Conservation (phyloP, 2,113 vertebrate species). For the Otolemur garnettii region DNA sequence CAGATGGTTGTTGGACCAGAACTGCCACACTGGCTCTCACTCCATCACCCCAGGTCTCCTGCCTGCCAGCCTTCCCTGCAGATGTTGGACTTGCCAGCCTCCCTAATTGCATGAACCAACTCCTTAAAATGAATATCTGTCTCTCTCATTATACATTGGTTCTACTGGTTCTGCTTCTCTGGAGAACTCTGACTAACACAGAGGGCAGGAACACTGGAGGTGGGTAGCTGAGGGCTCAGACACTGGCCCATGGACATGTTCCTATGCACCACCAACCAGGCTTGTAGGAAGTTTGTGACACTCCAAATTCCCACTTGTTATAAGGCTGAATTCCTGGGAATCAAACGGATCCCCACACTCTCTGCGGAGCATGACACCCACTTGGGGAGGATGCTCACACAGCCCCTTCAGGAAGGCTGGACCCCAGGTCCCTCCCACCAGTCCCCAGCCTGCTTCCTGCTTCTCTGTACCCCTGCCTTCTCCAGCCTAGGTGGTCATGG, state of each 20-base stretch:
- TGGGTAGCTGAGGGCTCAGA: background rate
- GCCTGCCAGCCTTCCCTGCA: background rate
- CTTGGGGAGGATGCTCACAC: background rate
- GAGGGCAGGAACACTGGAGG: background rate
- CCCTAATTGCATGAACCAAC: too few relatives aligned
- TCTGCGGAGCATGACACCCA: background rate
- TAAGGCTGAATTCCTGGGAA: conserved; percentile 12
- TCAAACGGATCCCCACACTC: background rate
- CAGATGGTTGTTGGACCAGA: background rate
- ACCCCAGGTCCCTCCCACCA: background rate
- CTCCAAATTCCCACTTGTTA: background rate
- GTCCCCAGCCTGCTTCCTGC: background rate
- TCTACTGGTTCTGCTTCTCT: too few relatives aligned
- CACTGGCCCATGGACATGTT: background rate
- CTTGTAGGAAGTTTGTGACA: background rate
- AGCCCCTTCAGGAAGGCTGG: background rate
- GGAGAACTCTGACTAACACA: too few relatives aligned
- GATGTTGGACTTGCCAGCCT: background rate
- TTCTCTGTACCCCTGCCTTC: background rate
- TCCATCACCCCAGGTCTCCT: background rate
- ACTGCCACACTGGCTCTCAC: background rate
- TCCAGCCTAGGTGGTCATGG: background rate
- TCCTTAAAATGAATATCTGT: too few relatives aligned
- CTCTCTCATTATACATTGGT: too few relatives aligned
- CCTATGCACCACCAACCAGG: background rate